Evolutionary conservation across 2,888 invertebrate species (phyloP).

Genomic region (Sarcophaga subvicina): DNA sequence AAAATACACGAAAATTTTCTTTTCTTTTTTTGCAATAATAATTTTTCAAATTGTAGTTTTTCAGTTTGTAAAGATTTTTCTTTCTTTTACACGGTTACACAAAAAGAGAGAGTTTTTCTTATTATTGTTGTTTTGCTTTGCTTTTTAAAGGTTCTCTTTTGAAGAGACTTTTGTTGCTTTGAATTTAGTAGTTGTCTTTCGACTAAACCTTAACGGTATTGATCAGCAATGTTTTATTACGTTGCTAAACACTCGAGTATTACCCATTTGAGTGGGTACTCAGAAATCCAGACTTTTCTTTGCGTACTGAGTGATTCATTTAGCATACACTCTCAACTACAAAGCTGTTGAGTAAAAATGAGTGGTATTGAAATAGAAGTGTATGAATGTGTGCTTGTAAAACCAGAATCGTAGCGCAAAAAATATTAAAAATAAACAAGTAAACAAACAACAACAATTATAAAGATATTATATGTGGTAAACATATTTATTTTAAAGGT

Average conservation of each 20-base stretch:
- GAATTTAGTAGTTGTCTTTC: slow-evolving; percentile 53
- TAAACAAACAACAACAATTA: slow-evolving; percentile 33
- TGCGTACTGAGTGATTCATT: slow-evolving; percentile 1
- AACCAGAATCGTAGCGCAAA: slow-evolving; percentile 8
- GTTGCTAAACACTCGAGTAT: slow-evolving; percentile 45
- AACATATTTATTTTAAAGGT: background rate
- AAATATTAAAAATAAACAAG: slow-evolving; percentile 4
- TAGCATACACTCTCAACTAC: background rate
- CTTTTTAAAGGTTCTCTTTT: background rate
- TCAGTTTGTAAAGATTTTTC: slow-evolving; percentile 41
- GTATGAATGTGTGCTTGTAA: background rate
- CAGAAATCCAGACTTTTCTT: slow-evolving; percentile 1
- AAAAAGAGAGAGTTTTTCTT: slow-evolving; percentile 12
- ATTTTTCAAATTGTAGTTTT: slow-evolving; percentile 33
- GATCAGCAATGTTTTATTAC: slow-evolving; percentile 52
- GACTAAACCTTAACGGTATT: slow-evolving; percentile 57
- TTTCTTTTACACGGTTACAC: background rate
- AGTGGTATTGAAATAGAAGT: slow-evolving; percentile 13
- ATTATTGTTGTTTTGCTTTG: background rate
- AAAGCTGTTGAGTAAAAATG: slow-evolving; percentile 32
- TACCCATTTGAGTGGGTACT: slow-evolving; percentile 38
- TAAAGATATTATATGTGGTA: background rate
- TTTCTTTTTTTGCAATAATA: slow-evolving; percentile 47
- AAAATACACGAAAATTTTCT: slow-evolving; percentile 53
- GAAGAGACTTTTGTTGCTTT: slow-evolving; percentile 11